These are phyloP conservation scores for Acrocephalus arundinaceus DNA, from an alignment of 2,113 vertebrate genomes.

Conservation along the genomic window DNA sequence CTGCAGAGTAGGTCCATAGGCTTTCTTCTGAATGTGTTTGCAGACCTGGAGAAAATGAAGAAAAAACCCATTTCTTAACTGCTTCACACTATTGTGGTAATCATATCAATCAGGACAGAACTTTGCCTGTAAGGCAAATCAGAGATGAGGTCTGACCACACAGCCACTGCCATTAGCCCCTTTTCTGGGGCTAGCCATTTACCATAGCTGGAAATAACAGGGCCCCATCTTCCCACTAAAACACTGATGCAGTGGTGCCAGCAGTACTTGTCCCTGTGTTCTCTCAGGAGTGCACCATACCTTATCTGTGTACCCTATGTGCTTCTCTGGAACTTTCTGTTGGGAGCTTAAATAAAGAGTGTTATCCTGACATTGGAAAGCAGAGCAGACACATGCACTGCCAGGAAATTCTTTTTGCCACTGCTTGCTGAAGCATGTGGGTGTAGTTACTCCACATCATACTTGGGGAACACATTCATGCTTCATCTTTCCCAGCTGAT, in stretches of 20 bases:
- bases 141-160: background rate
- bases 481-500: background rate
- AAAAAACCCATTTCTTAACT: fast-evolving
- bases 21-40: background rate
- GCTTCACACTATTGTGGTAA: background rate
- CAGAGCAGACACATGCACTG: background rate
- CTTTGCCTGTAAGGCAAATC: background rate
- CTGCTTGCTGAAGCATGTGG: background rate
- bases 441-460: background rate
- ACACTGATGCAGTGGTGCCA: background rate
- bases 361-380: background rate
- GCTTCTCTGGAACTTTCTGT: background rate
- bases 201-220: background rate
- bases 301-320: background rate
- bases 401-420: background rate
- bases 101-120: background rate
- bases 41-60: background rate
- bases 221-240: background rate
- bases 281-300: background rate
- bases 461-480: fast-evolving
- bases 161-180: background rate
- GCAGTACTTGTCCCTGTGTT: background rate
- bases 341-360: background rate
- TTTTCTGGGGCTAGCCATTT: background rate
- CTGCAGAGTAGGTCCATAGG: background rate